Evolutionary conservation across 2,888 invertebrate genomes (phyloP), one percentile per base, ranked within the genome.

Genomic region (Zygothrica quintamaculata): DNA sequence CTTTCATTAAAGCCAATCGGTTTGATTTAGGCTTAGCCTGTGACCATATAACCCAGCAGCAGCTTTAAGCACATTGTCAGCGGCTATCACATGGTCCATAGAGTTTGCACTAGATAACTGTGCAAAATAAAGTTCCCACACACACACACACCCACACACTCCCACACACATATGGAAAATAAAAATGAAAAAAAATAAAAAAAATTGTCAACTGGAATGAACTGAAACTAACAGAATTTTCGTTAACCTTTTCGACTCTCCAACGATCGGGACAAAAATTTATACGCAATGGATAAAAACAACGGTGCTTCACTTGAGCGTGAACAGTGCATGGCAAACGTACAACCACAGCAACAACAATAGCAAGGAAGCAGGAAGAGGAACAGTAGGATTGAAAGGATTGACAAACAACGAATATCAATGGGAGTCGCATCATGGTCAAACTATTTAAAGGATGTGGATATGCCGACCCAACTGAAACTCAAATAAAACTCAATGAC

Each of bases 241-340:
- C 26, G 47, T 62, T 48, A 33, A 26, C 36, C 36, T 36, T 29
- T 9, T 29, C n/a, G 26, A 44, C 16, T 48, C 50, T 25, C 61
- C 42, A 44, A n/a, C 79, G 58, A 69, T 79, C 64, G 22, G 47
- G 64, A 56, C 15, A 64, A 36, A 68, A 84, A 82, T 82, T 86
- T 87, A 82, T 87, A 68, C 81, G 73, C 77, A 68, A 73, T 78
- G 55, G 56, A 61, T 59, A 64, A 77, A 81, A 61, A 58, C 71
- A 82, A 69, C 69, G 65, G 62, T 77, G 87, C 87, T 82, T 86
- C 84, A 86, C 60, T 82, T 82, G 87, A 86, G 88, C 84, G 88
- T 84, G 65, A 88, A 84, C 81, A 80, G 77, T 86, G 74, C 56
- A 65, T 48, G 65, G 59, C 66, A 78, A 69, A 82, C 61, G 69